Conservation (phyloP, 2,797 vertebrate species). For the Catharus ustulatus region DNA sequence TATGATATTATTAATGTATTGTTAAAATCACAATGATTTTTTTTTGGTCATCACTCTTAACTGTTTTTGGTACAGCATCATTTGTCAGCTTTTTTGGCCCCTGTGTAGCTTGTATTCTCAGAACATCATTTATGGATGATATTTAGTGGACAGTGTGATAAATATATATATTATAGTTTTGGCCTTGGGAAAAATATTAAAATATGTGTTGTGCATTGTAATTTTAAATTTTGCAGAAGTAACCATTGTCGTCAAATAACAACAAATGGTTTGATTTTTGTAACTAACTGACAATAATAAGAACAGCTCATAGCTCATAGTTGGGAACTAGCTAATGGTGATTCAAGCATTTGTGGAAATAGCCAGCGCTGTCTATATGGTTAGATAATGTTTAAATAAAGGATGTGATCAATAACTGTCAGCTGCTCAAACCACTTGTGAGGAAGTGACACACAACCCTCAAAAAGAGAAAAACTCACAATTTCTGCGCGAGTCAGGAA, state of each 20-base stretch:
- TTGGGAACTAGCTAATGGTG: not conserved
- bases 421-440: not conserved
- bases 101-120: not conserved
- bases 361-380: not conserved
- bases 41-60: not conserved
- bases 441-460: not conserved
- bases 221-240: not conserved
- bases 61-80: not conserved
- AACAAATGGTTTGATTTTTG: not conserved
- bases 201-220: not conserved
- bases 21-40: no score
- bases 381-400: not conserved
- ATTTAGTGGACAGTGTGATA: not conserved
- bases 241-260: not conserved
- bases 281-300: not conserved
- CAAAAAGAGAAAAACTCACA: not conserved
- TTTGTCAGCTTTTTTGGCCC: not conserved
- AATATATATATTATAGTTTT: not conserved
- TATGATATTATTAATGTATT: no score
- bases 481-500: not conserved
- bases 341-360: not conserved
- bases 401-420: not conserved
- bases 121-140: not conserved
- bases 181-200: not conserved
- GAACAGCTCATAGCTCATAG: not conserved